Evolutionary conservation across 2,113 vertebrate genomes (phyloP).

Genomic region (Cisticola juncidis): DNA sequence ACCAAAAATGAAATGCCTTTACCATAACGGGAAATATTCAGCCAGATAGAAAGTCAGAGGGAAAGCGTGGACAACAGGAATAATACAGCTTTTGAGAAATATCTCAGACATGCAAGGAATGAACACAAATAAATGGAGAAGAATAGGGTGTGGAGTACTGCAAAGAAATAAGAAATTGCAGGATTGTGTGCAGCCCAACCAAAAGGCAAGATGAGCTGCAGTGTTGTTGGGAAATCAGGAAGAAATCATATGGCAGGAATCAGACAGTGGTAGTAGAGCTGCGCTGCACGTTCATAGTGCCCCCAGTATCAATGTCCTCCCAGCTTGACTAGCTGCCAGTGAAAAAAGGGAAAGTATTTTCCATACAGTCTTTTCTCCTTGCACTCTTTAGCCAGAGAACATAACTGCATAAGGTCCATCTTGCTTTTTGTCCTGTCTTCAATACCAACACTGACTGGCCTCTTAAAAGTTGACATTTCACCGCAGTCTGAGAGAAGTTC

Average conservation of each 20-base stretch:
- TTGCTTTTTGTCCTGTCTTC: not conserved
- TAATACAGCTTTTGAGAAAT: not conserved
- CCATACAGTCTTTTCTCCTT: not conserved
- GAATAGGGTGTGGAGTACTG: not conserved
- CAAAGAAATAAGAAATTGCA: not conserved
- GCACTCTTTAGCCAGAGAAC: not conserved
- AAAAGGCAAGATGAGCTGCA: not conserved
- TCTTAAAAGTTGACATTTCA: not conserved
- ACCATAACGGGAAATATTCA: not conserved
- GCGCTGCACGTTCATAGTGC: not conserved
- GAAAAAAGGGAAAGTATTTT: not conserved
- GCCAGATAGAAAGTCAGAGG: not conserved
- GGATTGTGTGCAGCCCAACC: not conserved
- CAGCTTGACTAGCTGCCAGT: not conserved
- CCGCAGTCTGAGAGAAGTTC: not conserved
- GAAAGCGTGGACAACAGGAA: not conserved
- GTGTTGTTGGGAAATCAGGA: not conserved
- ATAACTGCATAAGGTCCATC: no score
- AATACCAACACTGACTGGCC: rapidly evolving
- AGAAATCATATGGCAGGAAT: not conserved
- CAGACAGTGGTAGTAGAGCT: not conserved
- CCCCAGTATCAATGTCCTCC: not conserved
- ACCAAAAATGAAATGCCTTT: not conserved
- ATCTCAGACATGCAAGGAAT: not conserved
- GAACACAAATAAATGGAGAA: not conserved